Evolutionary conservation across 2,113 vertebrate species (phyloP), one percentile per base, ranked within the genome.

Genomic region (Potamarius usumacintae): DNA sequence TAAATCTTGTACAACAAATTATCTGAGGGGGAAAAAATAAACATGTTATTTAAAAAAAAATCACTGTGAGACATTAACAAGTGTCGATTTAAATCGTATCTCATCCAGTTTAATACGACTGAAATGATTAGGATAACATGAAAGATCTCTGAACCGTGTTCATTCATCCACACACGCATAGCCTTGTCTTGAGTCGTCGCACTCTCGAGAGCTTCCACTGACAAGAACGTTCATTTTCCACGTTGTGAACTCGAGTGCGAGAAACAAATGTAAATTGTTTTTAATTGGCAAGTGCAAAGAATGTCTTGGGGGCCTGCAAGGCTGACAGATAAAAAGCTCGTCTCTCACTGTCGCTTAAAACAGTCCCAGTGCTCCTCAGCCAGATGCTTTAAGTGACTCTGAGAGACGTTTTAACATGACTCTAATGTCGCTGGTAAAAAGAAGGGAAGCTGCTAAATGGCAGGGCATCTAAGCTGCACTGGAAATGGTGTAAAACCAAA

Each of bases 211-310:
- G 89, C 78, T 50, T 57, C 78, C 22, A 0, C 22, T 84, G 30
- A 86, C 52, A 2, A 77, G 82, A 80, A 81, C 63, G 58, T 85
- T 86, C 58, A 83, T 88, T 90, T 86, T 86, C 89, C 67, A 79
- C 74, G 11, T 83, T 88, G 84, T 84, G 63, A 85, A 52, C 60
- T 34, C 15, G 63, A 85, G 83, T 90, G 83, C 27, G 81, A 85
- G 72, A 88, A 86, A 86, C 55, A 72, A 84, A 78, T 77, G 84
- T 88, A 90, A 90, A 90, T 83, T 86, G 86, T 90, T 90, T 88
- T 88, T 90, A 90, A 90, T 90, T 90, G 89, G 89, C 84, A 90
- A 84, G 86, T 86, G 84, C 63, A 78, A 90, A 80, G n/a, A 27
- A 34, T 80, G 86, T 88, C 89, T 86, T 84, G 42, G 27, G 87